These are phyloP conservation scores for Holothuria leucospilota DNA, from an alignment of 53 echinoderm and acorn worm species.

Conservation along the genomic window DNA sequence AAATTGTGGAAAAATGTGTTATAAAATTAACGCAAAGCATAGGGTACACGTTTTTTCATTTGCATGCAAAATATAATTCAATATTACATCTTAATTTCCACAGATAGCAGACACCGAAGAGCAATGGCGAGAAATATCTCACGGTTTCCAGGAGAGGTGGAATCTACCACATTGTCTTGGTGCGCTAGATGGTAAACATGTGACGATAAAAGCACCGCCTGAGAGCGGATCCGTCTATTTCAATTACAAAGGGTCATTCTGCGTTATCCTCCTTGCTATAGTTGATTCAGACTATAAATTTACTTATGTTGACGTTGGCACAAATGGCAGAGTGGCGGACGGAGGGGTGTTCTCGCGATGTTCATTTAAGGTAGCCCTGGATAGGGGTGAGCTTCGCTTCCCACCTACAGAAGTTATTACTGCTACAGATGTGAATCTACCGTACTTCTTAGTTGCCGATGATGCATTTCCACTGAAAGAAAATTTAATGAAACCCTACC, in stretches of 20 bases:
- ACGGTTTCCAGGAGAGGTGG: not conserved
- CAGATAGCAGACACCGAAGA: not conserved
- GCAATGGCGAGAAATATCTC: not conserved
- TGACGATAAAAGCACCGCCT: not conserved
- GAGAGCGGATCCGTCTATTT: not conserved
- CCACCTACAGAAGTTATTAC: not conserved
- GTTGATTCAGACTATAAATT: conserved; percentile 1
- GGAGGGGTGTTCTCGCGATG: not conserved
- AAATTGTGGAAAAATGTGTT: not conserved
- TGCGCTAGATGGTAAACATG: not conserved
- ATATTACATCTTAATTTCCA: too few relatives aligned
- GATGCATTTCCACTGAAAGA: not conserved
- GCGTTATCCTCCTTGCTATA: not conserved
- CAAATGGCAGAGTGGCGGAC: not conserved
- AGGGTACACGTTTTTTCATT: not conserved
- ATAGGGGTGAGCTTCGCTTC: not conserved
- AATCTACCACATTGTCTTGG: not conserved
- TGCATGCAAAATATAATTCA: too few relatives aligned
- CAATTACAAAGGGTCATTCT: not conserved
- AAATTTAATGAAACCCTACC: not conserved
- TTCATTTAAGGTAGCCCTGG: not conserved
- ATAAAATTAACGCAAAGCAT: not conserved
- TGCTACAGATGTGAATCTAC: not conserved
- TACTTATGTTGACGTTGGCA: not conserved
- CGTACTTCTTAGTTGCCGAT: not conserved